Percentiles rank a stretch among this genome's conserved stretches.
Conservation (phyloP, 2,113 vertebrate genomes). For the Axis porcinus region DNA sequence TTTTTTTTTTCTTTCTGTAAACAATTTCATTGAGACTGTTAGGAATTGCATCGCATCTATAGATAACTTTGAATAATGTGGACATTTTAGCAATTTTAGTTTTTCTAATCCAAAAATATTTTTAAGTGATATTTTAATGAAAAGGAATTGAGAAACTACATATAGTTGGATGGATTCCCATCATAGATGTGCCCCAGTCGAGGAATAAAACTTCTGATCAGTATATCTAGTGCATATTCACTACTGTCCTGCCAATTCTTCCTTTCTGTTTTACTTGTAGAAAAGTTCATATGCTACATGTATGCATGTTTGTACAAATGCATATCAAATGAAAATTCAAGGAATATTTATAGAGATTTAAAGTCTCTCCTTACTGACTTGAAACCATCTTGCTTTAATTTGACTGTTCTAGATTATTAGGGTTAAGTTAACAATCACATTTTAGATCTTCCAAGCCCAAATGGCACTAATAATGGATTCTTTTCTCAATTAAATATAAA, state of each 20-base stretch:
- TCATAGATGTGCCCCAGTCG: slow-evolving; percentile 64
- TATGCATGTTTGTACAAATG: not conserved
- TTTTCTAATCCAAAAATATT: not conserved
- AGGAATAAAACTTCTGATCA: slow-evolving; percentile 73
- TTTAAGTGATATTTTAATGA: slow-evolving; percentile 74
- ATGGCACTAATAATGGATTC: not conserved
- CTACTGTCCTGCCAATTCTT: slow-evolving; percentile 40
- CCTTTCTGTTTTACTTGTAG: slow-evolving; percentile 18
- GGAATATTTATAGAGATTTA: not conserved
- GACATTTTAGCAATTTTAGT: not conserved
- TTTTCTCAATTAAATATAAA: slow-evolving; percentile 15
- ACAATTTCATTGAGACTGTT: not conserved
- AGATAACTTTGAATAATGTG: not conserved
- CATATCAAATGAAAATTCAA: not conserved
- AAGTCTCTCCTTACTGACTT: not conserved
- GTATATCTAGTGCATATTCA: slow-evolving; percentile 64
- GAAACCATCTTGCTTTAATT: slow-evolving; percentile 6
- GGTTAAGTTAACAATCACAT: not conserved
- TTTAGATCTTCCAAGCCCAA: not conserved
- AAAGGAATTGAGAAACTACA: slow-evolving; percentile 72
- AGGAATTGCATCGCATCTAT: not conserved
- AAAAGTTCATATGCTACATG: slow-evolving; percentile 21
- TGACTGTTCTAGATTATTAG: not conserved
- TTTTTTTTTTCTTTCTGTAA: not conserved
- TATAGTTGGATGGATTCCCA: slow-evolving; percentile 65